phyloP scores from a whole-genome alignment of 2,113 vertebrate genomes.

The Aphelocoma coerulescens region DNA sequence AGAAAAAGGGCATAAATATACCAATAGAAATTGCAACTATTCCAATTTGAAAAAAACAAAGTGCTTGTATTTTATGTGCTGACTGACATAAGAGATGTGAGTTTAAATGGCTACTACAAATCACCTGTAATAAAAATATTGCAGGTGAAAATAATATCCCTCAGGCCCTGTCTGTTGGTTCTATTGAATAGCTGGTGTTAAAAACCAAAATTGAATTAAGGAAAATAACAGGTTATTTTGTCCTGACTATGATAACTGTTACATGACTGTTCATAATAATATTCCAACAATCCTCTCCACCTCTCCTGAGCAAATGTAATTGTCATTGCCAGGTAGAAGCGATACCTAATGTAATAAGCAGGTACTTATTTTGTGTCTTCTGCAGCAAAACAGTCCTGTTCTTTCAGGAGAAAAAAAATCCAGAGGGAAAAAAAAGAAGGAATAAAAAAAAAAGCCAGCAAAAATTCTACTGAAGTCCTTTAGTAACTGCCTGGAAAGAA shows the following conservation, averaged over 20 bases:
- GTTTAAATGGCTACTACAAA: not conserved
- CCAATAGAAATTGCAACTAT: not conserved
- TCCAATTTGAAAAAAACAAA: not conserved
- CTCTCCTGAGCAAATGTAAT: not conserved
- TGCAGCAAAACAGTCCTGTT: not conserved
- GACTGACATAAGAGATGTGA: not conserved
- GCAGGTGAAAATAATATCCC: not conserved
- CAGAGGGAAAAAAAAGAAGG: accelerated
- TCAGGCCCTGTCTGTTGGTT: not conserved
- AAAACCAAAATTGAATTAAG: not conserved
- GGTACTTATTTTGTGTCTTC: not conserved
- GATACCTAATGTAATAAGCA: not conserved
- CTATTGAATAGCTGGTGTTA: not conserved
- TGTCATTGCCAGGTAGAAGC: not conserved
- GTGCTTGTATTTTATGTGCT: not conserved
- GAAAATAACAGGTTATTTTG: not conserved
- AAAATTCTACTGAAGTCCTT: not conserved
- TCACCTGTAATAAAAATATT: not conserved
- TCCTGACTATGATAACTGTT: not conserved
- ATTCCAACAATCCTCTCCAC: not conserved
- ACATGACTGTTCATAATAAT: not conserved
- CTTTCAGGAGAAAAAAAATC: not conserved
- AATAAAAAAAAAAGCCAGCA: not conserved
- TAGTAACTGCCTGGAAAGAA: not conserved
- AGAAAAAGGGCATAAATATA: not conserved